Evolutionary conservation across 2,888 invertebrate genomes (phyloP).

Genomic region (Cylloceria caligata): DNA sequence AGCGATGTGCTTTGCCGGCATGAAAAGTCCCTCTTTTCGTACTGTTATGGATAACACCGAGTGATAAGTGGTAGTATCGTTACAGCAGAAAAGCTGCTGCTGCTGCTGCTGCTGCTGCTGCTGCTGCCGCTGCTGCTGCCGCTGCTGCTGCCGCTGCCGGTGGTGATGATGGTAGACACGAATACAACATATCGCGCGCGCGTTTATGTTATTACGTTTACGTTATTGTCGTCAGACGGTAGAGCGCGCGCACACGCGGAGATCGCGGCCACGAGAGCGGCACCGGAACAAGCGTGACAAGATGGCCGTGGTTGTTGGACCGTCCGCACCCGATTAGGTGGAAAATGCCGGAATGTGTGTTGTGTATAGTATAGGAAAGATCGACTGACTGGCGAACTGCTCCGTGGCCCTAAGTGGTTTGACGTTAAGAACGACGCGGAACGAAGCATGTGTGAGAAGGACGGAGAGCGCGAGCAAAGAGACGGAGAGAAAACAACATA

Average conservation of each 20-base stretch:
- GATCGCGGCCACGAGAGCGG: constrained; percentile 31
- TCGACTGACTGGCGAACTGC: constrained; percentile 81
- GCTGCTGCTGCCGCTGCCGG: neutral
- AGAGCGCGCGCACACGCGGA: constrained; percentile 32
- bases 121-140: neutral
- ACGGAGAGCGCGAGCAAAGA: constrained; percentile 29
- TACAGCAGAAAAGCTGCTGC: neutral
- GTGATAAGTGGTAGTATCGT: constrained; percentile 12
- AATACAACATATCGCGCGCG: constrained; percentile 27
- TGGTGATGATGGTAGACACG: constrained; percentile 19
- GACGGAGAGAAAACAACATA: constrained; percentile 33
- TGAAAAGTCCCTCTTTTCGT: constrained; percentile 22
- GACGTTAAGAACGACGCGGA: constrained; percentile 80
- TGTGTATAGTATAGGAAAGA: constrained; percentile 76
- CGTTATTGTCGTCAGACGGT: constrained; percentile 41
- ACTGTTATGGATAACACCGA: constrained; percentile 10
- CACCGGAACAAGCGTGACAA: constrained; percentile 69
- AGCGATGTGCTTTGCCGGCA: constrained; percentile 57
- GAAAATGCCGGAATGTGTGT: constrained; percentile 81
- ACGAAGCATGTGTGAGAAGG: constrained; percentile 64
- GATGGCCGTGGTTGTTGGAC: constrained; percentile 77
- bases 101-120: neutral
- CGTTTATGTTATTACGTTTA: constrained; percentile 28
- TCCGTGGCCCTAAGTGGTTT: constrained; percentile 81
- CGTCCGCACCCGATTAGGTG: constrained; percentile 81